phyloP scores from a whole-genome alignment of 1,140 invertebrate genomes.

The Bombus sylvicola region DNA sequence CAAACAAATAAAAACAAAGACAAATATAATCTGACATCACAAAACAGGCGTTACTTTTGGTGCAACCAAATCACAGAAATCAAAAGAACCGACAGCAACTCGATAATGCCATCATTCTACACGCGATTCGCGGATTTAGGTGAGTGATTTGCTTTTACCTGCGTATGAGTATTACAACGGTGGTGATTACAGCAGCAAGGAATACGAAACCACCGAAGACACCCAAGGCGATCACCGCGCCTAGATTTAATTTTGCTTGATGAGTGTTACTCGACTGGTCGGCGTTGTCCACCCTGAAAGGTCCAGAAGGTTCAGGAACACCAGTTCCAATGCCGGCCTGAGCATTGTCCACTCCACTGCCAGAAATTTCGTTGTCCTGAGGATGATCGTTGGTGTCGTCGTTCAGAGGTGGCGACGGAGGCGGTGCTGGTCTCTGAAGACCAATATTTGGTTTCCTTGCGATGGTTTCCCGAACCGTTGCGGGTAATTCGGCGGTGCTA shows the following conservation, averaged over 20 bases:
- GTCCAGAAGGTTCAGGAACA: constrained; percentile 86
- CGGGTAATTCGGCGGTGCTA: constrained; percentile 71
- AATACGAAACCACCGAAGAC: constrained; percentile 96
- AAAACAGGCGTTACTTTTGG: constrained; percentile 35
- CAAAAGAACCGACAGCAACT: not conserved
- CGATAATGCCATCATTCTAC: not conserved
- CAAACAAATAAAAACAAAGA: not conserved
- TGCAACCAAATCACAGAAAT: constrained; percentile 34
- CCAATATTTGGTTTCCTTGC: constrained; percentile 74
- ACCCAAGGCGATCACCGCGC: constrained; percentile 93
- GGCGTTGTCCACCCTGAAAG: constrained; percentile 86
- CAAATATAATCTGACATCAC: not conserved
- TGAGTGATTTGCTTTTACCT: constrained; percentile 86
- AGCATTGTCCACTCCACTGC: constrained; percentile 83
- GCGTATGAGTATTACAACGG: constrained; percentile 93
- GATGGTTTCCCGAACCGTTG: constrained; percentile 76
- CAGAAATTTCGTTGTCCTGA: constrained; percentile 84
- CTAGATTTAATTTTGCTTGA: constrained; percentile 91
- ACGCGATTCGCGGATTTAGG: not conserved
- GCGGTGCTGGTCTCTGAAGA: constrained; percentile 66
- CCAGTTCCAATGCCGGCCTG: constrained; percentile 83
- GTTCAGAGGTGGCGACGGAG: constrained; percentile 29
- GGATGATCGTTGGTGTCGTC: constrained; percentile 79
- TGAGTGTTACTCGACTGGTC: constrained; percentile 83
- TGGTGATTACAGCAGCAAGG: constrained; percentile 93